Evolutionary conservation across 2,888 invertebrate species (phyloP), one percentile per base, ranked within the genome.

Genomic region (Lepas anatifera): DNA sequence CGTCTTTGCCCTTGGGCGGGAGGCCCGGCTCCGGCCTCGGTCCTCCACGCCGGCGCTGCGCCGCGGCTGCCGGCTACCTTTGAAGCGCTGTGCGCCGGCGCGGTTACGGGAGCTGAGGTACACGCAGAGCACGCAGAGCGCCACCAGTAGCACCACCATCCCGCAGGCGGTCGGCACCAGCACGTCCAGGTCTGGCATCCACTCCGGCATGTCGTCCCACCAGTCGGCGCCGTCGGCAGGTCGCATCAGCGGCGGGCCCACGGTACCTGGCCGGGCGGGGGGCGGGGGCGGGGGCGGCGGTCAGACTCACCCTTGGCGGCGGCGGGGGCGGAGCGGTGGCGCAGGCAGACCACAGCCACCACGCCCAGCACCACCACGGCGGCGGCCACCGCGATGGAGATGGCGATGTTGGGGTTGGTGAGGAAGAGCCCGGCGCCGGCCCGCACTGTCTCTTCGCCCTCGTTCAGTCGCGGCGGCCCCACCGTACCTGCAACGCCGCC

Each of bases 331-430:
- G 90, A 76, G 73, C 90, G 88, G 79, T 92, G 90, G 78, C 89
- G 87, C 77, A 93, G 88, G 78, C 92, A 90, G 87, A 92, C 93
- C 80, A 94, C 92, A 80, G 95, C 92, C 80, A 92, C 88, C 80
- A 94, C 87, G 78, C 94, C 94, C 82, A 94, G 90, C 81, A 95
- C 89, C 82, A 94, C 90, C 83, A 95, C 93, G 78, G 95, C 86
- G 77, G 92, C 85, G 77, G 93, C 92, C 76, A 93, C 92, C 80
- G 92, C 90, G 77, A 95, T 90, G 71, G 95, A 95, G 78, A 95
- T 91, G 83, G 95, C 90, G 79, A 95, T 87, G 85, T 93, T 92
- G 80, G 94, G 86, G 83, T 94, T 92, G 77, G 90, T 88, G 82
- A 92, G 87, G 81, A 93, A 87, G 79, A 90, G 87, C 85, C 89